Evolutionary conservation across 2,888 invertebrate genomes (phyloP), one percentile per base, ranked within the genome.

Genomic region (Ligdia adustata): DNA sequence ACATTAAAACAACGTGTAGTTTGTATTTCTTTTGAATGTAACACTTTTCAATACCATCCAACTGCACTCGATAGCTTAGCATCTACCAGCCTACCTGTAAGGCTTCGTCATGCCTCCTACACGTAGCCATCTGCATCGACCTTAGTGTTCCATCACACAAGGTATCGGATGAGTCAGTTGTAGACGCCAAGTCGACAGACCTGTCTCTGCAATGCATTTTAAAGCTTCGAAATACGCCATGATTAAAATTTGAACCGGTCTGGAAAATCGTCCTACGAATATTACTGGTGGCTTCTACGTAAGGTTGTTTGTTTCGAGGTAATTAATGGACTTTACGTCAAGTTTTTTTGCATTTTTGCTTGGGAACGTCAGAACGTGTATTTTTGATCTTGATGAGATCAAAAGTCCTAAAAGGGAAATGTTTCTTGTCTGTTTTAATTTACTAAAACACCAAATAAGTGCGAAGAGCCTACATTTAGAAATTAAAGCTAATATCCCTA

Each of bases 111-210:
- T 46, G 34, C 39, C 55, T 53, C 51, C 53, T 54, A 50, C 60
- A 52, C 52, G 34, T 33, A 42, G 41, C 27, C 55, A 48, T 52
- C 51, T 41, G 50, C 46, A 47, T 45, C 42, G 51, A 54, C 57
- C 57, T 58, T 52, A 50, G 38, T 6, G 45, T 61, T 62, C 26
- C 58, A 57, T 61, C 59, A 61, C 51, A 27, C 24, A 11, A 28
- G 28, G 27, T 33, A 37, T 39, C 15, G 38, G 46, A 42, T 61
- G 59, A 61, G 29, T 62, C 57, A 61, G 44, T 27, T 35, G 28
- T 24, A 39, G 37, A 29, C 45, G 37, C 34, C 40, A 15, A 1
- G 26, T n/a, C 9, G 22, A 22, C 1, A 18, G 6, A 18, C 18
- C 4, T 6, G 6, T 6, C 6, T 18, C 6, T 18, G 4, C 4